Evolutionary conservation across 2,888 invertebrate genomes (phyloP), one percentile per base, ranked within the genome.

Genomic region (Biston stratarius): DNA sequence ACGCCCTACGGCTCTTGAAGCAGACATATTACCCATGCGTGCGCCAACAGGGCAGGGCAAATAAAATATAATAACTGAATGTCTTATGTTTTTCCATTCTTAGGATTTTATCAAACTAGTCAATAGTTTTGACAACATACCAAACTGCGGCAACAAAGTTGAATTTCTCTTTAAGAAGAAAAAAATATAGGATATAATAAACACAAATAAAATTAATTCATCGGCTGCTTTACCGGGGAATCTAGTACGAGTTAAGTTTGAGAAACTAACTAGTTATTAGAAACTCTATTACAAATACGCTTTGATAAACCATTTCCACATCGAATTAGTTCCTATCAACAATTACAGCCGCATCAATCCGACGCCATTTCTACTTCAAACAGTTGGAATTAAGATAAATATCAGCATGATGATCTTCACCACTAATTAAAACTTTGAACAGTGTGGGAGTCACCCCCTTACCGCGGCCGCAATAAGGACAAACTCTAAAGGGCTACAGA

Each of bases 381-480:
- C 71, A 69, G 61, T 59, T 53, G 62, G 67, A 63, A 71, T 69
- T 67, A 74, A 76, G 74, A 81, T 79, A 81, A 83, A 81, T 82
- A 79, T 76, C 79, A 80, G 76, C 77, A 73, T 75, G 74, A 77
- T 82, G 79, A 83, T 86, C 83, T 83, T 80, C 77, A 76, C 79
- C 81, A 82, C 83, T 83, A 85, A 86, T 87, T 86, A 86, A 87
- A 87, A 87, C 81, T 86, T 86, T 74, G 77, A 80, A 76, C 75
- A 64, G 79, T 73, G 77, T 80, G 77, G 78, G 77, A 79, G 79
- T 49, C 9, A 84, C 83, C 83, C 82, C 78, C 24, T 78, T 77
- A 61, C 38, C 33, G 40, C 5, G 15, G 42, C 6, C 58, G 67
- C 24, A 62, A 2, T 52, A 12, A 67, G 53, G 58, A 24, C 11